Evolutionary conservation across 2,113 vertebrate genomes (phyloP).

Genomic region (Zingel zingel): DNA sequence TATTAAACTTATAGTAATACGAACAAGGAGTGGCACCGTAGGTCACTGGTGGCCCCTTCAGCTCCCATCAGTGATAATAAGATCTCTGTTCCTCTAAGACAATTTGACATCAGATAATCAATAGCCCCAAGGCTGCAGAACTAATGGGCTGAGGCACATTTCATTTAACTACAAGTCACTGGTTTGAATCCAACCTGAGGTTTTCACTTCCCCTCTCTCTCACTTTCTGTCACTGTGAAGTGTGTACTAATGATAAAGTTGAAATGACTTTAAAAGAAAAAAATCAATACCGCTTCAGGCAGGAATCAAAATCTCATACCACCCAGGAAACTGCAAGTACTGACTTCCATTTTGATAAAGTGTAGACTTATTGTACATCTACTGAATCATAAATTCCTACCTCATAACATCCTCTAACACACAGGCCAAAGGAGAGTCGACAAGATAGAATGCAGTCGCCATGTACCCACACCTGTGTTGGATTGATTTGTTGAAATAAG

Average conservation of each 20-base stretch:
- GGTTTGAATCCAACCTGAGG: constrained; percentile 4
- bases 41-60: not conserved
- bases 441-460: not conserved
- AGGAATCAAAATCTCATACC: not conserved
- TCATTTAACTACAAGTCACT: constrained; percentile 5
- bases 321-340: not conserved
- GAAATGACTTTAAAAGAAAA: constrained; percentile 26
- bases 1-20: not conserved
- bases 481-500: constrained; percentile 1
- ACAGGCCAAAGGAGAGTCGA: constrained; percentile 14
- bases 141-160: constrained; percentile 2
- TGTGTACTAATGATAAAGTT: constrained; percentile 18
- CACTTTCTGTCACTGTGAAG: not conserved
- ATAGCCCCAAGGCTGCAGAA: not conserved
- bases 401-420: not conserved
- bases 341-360: constrained; percentile 19
- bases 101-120: constrained; percentile 27
- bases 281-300: constrained; percentile 31
- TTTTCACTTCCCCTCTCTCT: not conserved
- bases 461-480: not conserved
- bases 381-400: constrained; percentile 9
- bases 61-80: constrained; percentile 25
- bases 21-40: not conserved
- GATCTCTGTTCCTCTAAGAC: constrained; percentile 23
- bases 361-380: not conserved